Evolutionary conservation across 1,140 invertebrate species (phyloP), one percentile per base, ranked within the genome.

Genomic region (Bombus pascuorum): DNA sequence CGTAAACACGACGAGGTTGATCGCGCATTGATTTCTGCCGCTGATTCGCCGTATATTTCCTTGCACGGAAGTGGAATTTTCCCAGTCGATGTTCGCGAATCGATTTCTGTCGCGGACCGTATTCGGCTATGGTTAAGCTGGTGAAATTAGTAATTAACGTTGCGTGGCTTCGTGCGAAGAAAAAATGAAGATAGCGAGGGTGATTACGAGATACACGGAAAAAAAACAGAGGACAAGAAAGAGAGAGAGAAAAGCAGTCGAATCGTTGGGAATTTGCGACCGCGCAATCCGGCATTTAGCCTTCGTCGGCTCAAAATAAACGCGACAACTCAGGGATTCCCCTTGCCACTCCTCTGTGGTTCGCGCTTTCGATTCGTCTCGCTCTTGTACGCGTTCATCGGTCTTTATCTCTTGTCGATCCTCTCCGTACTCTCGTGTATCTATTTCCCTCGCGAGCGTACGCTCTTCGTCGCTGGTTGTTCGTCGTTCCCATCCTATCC

Each of bases 241-340:
- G 32, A 72, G 59, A 66, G 34, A 53, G 18, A 62, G 71, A 73
- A 76, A 81, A 75, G 85, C 71, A 76, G 86, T 82, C 87, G 90
- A 89, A 93, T 92, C 87, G 91, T 78, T 79, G 90, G 79, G 91
- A 92, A 92, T 90, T 91, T 57, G 83, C 86, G 53, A 71, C 39
- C 86, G 81, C 81, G 86, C 86, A 85, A 92, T 91, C 83, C 87
- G 79, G 78, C 86, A 81, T 91, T 93, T 91, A 93, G 91, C 93
- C 92, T 93, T 93, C 93, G 87, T 84, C 81, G 81, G 87, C 92
- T 93, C 83, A 92, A 93, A 93, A 93, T 93, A 93, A 93, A 91
- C 90, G 88, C 91, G 93, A 91, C 92, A 92, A 90, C 90, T 93
- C 92, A 90, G 68, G 89, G 83, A 65, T 34, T 79, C 82, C 78